phyloP scores from a whole-genome alignment of 2,888 invertebrate species.

The Clivina fossor region DNA sequence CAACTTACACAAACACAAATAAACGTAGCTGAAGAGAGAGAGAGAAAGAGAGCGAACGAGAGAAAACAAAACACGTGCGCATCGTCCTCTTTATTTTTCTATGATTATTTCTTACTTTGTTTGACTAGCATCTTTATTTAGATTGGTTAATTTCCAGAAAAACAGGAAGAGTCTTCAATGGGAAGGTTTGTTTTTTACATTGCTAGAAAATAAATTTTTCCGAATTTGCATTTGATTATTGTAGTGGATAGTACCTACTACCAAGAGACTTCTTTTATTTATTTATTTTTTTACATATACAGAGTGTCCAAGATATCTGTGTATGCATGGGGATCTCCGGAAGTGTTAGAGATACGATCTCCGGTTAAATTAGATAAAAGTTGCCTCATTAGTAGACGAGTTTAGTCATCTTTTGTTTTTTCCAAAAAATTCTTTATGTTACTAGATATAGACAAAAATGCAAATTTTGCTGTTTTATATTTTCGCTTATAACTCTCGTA shows the following conservation, averaged over 20 bases:
- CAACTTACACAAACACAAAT: too few species aligned
- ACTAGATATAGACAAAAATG: too few species aligned
- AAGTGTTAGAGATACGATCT: too few species aligned
- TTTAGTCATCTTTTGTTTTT: too few species aligned
- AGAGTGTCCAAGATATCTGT: too few species aligned
- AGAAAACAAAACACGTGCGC: conserved; percentile 1
- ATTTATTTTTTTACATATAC: conserved; percentile 15
- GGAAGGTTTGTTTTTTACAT: conserved; percentile 52
- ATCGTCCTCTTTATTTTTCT: conserved; percentile 3
- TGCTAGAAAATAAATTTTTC: conserved; percentile 26
- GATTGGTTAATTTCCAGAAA: conserved; percentile 53
- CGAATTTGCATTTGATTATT: conserved; percentile 31
- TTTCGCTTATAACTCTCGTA: too few species aligned
- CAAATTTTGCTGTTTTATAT: too few species aligned
- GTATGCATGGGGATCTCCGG: too few species aligned
- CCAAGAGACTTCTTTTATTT: conserved; percentile 9
- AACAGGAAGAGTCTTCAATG: conserved; percentile 52
- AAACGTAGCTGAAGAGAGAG: neutral
- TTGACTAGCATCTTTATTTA: conserved; percentile 31
- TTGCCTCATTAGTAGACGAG: too few species aligned
- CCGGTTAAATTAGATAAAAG: too few species aligned
- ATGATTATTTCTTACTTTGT: conserved; percentile 19
- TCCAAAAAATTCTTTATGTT: too few species aligned
- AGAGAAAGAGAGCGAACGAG: neutral
- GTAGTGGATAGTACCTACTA: conserved; percentile 27